These are phyloP conservation scores for Halichoerus grypus DNA, from an alignment of 2,113 vertebrate genomes.

Conservation along the genomic window DNA sequence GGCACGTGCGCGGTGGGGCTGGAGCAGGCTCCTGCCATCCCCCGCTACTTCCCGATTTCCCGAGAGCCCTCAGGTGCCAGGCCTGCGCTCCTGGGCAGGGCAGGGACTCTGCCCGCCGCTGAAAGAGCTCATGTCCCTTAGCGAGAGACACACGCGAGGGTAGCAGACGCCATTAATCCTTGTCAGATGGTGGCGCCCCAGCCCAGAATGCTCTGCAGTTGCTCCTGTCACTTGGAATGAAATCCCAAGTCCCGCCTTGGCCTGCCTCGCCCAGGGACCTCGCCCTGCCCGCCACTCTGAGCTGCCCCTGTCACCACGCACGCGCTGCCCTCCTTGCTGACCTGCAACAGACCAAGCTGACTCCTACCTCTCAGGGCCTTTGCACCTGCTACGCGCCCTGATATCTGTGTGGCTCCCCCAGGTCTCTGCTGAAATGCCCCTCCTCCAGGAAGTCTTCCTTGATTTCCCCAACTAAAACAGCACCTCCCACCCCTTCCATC, in stretches of 20 bases:
- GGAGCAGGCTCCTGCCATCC: too few relatives aligned
- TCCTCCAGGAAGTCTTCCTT: neutral
- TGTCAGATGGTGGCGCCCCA: neutral
- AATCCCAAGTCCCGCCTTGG: neutral
- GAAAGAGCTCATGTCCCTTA: neutral
- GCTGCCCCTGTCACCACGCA: neutral
- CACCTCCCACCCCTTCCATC: neutral
- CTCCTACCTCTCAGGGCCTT: neutral
- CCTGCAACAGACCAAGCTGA: too few relatives aligned
- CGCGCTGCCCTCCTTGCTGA: neutral
- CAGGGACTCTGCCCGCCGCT: neutral
- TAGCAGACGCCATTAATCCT: neutral
- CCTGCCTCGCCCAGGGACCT: neutral
- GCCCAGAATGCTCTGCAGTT: neutral
- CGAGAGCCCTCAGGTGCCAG: fast-evolving
- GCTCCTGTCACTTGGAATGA: neutral
- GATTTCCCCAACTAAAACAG: neutral
- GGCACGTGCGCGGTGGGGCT: neutral
- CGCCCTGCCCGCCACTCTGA: fast-evolving
- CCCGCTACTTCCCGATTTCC: neutral
- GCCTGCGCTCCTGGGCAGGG: neutral
- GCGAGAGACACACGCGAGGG: neutral
- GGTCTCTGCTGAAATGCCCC: neutral
- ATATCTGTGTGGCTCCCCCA: neutral
- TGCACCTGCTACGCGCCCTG: neutral